Evolutionary conservation across 2,888 invertebrate genomes (phyloP).

Genomic region (Junonia oenone): DNA sequence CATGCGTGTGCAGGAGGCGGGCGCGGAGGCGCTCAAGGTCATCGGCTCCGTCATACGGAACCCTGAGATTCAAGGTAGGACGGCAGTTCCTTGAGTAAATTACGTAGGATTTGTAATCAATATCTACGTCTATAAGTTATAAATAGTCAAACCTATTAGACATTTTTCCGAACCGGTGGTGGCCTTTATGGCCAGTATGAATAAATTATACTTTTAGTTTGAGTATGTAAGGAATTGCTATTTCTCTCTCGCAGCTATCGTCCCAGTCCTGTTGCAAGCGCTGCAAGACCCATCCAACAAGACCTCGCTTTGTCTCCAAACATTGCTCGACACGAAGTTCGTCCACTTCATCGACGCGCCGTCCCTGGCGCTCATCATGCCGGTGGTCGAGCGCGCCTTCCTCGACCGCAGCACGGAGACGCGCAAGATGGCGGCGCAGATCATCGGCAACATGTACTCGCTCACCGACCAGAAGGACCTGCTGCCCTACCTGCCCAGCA

Average conservation of each 20-base stretch:
- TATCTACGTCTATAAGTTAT: no score
- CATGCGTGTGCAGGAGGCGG: conserved; percentile 97
- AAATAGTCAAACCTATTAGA: no score
- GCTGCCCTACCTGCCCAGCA: conserved; percentile 95
- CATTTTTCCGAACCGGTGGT: no score
- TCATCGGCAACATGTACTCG: conserved; percentile 99
- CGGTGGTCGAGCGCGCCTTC: conserved; percentile 98
- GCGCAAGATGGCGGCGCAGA: conserved; percentile 99
- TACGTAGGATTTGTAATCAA: no score
- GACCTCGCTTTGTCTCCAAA: conserved; percentile 95
- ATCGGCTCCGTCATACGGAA: conserved; percentile 99
- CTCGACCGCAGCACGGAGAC: conserved; percentile 98
- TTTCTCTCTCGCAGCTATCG: no score
- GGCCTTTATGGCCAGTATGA: no score
- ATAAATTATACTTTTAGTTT: no score
- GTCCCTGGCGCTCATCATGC: conserved; percentile 99
- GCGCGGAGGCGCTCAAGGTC: conserved; percentile 95
- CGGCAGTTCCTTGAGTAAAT: no score
- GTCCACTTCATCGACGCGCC: conserved; percentile 99
- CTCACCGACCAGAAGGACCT: conserved; percentile 99
- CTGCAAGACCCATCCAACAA: conserved; percentile 97
- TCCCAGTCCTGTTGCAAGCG: conserved; percentile 91
- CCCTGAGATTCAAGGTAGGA: conserved; percentile 96
- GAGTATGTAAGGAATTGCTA: no score
- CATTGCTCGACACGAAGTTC: conserved; percentile 96